Base-by-base conservation (phyloP, 2,797 vertebrate species). In the Typhlichthys eigenmanni region DNA sequence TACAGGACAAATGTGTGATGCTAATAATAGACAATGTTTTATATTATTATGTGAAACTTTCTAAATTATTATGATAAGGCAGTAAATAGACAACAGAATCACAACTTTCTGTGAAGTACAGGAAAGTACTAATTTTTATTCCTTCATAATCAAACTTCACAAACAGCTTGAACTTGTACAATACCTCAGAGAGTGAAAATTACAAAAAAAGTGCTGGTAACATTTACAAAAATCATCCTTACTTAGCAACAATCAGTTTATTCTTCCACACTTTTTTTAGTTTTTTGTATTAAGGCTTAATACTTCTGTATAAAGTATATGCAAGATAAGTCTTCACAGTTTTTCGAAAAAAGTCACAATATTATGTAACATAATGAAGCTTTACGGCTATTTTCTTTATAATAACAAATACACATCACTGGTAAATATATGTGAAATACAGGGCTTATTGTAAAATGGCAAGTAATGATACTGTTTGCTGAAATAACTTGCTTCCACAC, bases 221-320 rank as follows among this genome's bases (percentile, higher is more conserved):
- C 96, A 98, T 98, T 98, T 95, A 99, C 97, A 98, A 98, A 96
- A 95, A 95, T 94, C 96, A 98, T 98, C 97, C 97, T 98, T 97
- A 96, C 97, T 94, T 98, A 98, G 96, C 97, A 98, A 99, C 97
- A 99, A 93, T 98, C 96, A 96, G 95, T 98, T 94, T 97, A 97
- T 97, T 98, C 96, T 98, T 98, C 96, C 96, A 98, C 96, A 97
- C 96, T 93, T 98, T 98, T 96, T 95, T 94, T 98, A 93, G 96
- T 97, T 95, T 95, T 99, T 98, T 94, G 92, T 93, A 92, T 94
- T 99, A 99, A 99, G 97, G 97, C 97, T 98, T 99, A 99, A 99
- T 99, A 98, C 96, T 99, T 99, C 96, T 92, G 96, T 99, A 99
- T 98, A 99, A 99, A 99, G 97, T 99, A 99, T 99, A 99, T 98